phyloP scores from a whole-genome alignment of 2,113 vertebrate species.

The Uria aalge region DNA sequence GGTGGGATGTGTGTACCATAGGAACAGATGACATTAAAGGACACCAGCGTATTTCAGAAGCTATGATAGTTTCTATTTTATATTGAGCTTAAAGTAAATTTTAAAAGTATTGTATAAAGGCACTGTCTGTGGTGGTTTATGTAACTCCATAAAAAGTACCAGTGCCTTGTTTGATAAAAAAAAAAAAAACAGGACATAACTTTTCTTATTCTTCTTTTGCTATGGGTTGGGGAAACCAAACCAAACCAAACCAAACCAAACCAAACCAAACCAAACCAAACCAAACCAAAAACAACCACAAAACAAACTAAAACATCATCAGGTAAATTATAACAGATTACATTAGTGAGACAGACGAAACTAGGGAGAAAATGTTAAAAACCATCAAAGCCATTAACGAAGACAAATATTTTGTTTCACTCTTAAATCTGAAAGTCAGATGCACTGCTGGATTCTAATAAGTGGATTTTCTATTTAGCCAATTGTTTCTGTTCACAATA shows the following conservation, averaged over 20 bases:
- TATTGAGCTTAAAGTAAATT: not conserved
- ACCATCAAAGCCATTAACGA: not conserved
- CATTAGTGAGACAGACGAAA: not conserved
- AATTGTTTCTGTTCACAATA: constrained; percentile 40
- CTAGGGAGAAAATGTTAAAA: not conserved
- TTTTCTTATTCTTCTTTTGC: not conserved
- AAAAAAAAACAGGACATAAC: not conserved
- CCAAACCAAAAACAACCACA: not conserved
- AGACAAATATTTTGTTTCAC: constrained; percentile 40
- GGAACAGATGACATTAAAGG: not conserved
- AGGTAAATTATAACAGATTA: not conserved
- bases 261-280: not conserved
- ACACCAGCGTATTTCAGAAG: not conserved
- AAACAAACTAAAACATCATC: not conserved
- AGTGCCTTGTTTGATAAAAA: not conserved
- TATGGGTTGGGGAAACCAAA: not conserved
- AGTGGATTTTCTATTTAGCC: constrained; percentile 52
- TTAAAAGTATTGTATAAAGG: not conserved
- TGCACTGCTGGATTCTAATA: constrained; percentile 23
- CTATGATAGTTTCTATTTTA: not conserved
- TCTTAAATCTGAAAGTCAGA: not conserved
- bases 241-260: not conserved
- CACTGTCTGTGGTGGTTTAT: not conserved
- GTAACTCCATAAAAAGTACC: not conserved
- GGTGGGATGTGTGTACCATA: not conserved